Evolutionary conservation across 2,888 invertebrate genomes (phyloP), one percentile per base, ranked within the genome.

Genomic region (Amphipoea lucens): DNA sequence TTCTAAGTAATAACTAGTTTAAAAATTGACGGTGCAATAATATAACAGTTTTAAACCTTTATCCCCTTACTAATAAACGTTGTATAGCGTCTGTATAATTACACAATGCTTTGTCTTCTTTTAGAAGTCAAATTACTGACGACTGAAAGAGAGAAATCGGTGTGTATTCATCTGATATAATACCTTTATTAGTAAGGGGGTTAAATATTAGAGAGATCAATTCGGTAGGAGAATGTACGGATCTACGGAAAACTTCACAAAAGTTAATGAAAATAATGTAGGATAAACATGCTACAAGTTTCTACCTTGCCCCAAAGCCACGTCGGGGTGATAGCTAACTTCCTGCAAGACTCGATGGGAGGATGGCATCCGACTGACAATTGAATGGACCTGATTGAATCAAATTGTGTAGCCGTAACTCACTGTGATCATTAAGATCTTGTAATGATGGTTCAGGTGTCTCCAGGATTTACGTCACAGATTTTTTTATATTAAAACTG

Each of bases 351-450:
- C 57, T 42, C 40, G 68, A 29, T 69, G 83, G 72, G 66, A 62
- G 66, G 48, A 73, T 45, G 71, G 74, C 74, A 66, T 54, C 36
- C 65, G 4, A 79, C 74, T 83, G 74, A 83, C 87, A 87, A 85
- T 74, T 87, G 79, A 85, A 83, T 87, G 79, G 73, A 40, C 9
- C 73, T 86, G 84, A 85, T 76, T 75, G 84, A 62, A 86, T 84
- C 65, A 76, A 87, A 85, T 74, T 76, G 74, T 77, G 86, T 67
- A 67, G 73, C 36, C 84, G 73, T 87, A 83, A 45, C 63, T 84
- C 83, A 75, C 76, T 65, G 45, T 62, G 60, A 76, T 83, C 70
- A 79, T 87, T 83, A 83, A 60, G 66, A 67, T 65, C 67, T 45
- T 57, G n/a, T 83, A 62, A 57, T 82, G 54, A 68, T 48, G 23